Percentiles rank a stretch among this genome's conserved stretches.
Evolutionary conservation across 2,888 invertebrate species (phyloP).

Genomic region (Hylaea fasciaria): DNA sequence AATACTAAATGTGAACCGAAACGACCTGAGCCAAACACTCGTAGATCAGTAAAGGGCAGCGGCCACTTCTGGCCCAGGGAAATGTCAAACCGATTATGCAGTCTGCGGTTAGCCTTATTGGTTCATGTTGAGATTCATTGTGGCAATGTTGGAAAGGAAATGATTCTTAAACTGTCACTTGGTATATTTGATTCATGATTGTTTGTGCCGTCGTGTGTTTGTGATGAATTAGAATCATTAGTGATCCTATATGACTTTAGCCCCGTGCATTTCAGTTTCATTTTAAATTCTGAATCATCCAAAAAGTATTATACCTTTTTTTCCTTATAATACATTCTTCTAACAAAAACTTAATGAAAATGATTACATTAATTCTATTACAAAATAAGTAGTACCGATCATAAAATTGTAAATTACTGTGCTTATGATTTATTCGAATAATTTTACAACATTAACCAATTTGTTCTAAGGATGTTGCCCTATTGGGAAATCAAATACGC

Average conservation of each 20-base stretch:
- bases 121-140: conserved; percentile 1
- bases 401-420: neutral
- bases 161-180: too few relatives aligned
- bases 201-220: too few relatives aligned
- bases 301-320: too few relatives aligned
- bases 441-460: conserved; percentile 9
- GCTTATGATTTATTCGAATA: neutral
- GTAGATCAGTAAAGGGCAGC: conserved; percentile 47
- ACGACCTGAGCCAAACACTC: conserved; percentile 21
- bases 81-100: conserved; percentile 38
- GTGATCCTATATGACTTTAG: too few relatives aligned
- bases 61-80: conserved; percentile 38
- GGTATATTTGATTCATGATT: too few relatives aligned
- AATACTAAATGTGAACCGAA: neutral
- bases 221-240: too few relatives aligned
- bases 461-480: neutral
- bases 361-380: neutral
- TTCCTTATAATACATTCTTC: too few relatives aligned
- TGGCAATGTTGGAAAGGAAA: neutral
- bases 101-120: conserved; percentile 25
- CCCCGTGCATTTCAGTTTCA: too few relatives aligned
- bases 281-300: too few relatives aligned
- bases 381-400: neutral
- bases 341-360: too few relatives aligned
- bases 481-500: conserved; percentile 13